Evolutionary conservation across 1,140 invertebrate genomes (phyloP).

Genomic region (Dolichoris vasculosae): DNA sequence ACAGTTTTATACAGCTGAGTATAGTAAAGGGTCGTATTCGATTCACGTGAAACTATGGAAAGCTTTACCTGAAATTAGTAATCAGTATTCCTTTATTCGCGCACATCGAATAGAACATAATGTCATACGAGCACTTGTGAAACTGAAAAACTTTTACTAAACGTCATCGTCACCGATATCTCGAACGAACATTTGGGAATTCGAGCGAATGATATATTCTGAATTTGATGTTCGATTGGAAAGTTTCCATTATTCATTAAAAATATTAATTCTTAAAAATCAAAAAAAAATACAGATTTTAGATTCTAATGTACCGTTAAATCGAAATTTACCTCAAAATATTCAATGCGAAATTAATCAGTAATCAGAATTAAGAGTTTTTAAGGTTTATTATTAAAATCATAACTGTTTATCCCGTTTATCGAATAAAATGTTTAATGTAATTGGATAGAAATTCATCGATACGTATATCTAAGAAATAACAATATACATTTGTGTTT

Average conservation of each 20-base stretch:
- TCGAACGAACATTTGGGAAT: background rate
- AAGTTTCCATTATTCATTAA: background rate
- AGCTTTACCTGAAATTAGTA: background rate
- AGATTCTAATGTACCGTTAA: background rate
- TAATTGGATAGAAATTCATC: no score
- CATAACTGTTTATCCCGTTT: no score
- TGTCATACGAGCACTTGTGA: background rate
- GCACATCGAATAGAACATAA: background rate
- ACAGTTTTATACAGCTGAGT: no score
- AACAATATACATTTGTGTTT: no score
- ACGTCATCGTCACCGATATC: background rate
- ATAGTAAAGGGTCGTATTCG: no score
- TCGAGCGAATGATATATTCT: background rate
- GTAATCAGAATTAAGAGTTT: no score
- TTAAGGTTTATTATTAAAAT: no score
- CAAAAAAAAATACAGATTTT: background rate
- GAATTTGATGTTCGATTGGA: background rate
- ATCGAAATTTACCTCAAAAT: background rate
- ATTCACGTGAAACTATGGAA: background rate
- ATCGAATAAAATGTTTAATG: no score
- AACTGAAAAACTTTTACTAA: background rate
- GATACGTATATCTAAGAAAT: no score
- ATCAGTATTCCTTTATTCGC: background rate
- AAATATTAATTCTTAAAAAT: background rate
- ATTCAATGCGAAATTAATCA: no score